Percentiles rank a stretch among this genome's conserved stretches.
Evolutionary conservation across 2,888 invertebrate genomes (phyloP).

Genomic region (Philereme transversata): DNA sequence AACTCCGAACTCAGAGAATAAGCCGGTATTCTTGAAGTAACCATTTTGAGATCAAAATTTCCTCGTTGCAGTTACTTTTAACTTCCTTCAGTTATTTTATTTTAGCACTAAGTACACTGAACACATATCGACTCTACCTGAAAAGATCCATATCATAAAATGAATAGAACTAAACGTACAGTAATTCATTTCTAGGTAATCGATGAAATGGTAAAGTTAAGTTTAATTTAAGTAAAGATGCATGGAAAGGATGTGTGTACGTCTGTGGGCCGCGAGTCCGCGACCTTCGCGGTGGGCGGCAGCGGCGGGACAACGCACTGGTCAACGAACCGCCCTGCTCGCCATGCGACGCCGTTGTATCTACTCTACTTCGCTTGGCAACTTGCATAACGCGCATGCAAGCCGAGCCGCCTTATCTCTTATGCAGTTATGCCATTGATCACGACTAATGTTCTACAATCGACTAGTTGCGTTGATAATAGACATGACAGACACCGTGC

Average conservation of each 20-base stretch:
- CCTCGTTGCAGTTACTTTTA: slow-evolving; percentile 57
- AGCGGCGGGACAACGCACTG: slow-evolving; percentile 78
- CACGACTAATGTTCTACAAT: slow-evolving; percentile 45
- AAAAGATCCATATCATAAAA: slow-evolving; percentile 46
- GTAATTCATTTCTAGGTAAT: slow-evolving; percentile 10
- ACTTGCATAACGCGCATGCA: slow-evolving; percentile 75
- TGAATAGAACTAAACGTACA: slow-evolving; percentile 55
- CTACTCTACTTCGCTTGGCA: slow-evolving; percentile 54
- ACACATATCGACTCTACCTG: slow-evolving; percentile 82
- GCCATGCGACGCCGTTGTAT: slow-evolving; percentile 44
- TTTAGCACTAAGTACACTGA: slow-evolving; percentile 75
- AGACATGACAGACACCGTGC: slow-evolving; percentile 43
- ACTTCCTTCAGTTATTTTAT: slow-evolving; percentile 57
- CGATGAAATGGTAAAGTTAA: slow-evolving; percentile 4
- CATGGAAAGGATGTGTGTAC: slow-evolving; percentile 55
- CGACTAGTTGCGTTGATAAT: slow-evolving; percentile 40
- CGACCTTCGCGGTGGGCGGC: slow-evolving; percentile 81
- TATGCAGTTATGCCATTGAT: slow-evolving; percentile 57
- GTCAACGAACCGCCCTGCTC: slow-evolving; percentile 81
- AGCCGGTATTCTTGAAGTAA: slow-evolving; percentile 86
- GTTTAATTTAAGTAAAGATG: slow-evolving; percentile 36
- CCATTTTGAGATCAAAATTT: slow-evolving; percentile 85
- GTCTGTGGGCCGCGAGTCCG: slow-evolving; percentile 73
- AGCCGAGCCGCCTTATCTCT: slow-evolving; percentile 53
- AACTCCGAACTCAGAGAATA: slow-evolving; percentile 86